A percentile compares a stretch with the other conserved stretches of the same genome.
phyloP scores from a whole-genome alignment of 2,888 invertebrate species.

The Archaeoteleia sp. region DNA sequence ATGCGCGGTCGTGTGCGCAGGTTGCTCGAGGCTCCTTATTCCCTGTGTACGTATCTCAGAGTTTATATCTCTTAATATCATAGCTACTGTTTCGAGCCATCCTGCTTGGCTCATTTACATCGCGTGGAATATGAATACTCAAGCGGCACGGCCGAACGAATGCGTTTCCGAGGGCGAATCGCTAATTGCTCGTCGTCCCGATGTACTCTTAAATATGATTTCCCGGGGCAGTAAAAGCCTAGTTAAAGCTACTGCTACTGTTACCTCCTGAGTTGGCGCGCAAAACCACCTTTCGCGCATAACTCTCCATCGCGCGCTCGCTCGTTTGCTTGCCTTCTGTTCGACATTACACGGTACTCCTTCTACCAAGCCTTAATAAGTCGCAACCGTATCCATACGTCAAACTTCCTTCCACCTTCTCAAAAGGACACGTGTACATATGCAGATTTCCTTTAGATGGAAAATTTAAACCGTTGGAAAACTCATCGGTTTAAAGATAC shows the following conservation, averaged over 20 bases:
- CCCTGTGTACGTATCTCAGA: constrained; percentile 43
- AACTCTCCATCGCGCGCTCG: neutral
- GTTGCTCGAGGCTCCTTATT: constrained; percentile 49
- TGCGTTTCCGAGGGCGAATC: constrained; percentile 55
- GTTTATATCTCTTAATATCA: constrained; percentile 52
- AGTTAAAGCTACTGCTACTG: constrained; percentile 18
- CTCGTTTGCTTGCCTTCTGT: neutral
- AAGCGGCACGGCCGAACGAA: constrained; percentile 36
- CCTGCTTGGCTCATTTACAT: constrained; percentile 50
- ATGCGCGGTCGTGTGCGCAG: constrained; percentile 51
- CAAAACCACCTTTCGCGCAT: neutral
- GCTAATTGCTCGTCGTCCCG: constrained; percentile 61
- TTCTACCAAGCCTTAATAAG: constrained; percentile 29
- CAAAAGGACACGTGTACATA: too few species aligned
- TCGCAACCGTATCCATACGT: constrained; percentile 25
- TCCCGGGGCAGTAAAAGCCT: constrained; percentile 56
- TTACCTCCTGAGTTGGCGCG: neutral
- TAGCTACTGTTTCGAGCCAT: constrained; percentile 49
- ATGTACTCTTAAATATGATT: constrained; percentile 61
- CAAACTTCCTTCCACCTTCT: constrained; percentile 21
- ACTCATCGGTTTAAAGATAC: too few species aligned
- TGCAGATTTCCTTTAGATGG: too few species aligned
- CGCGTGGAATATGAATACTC: constrained; percentile 44
- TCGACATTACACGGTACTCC: constrained; percentile 1
- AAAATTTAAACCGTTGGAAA: too few species aligned